phyloP scores from a whole-genome alignment of 2,113 vertebrate species.

The Myotis davidii region DNA sequence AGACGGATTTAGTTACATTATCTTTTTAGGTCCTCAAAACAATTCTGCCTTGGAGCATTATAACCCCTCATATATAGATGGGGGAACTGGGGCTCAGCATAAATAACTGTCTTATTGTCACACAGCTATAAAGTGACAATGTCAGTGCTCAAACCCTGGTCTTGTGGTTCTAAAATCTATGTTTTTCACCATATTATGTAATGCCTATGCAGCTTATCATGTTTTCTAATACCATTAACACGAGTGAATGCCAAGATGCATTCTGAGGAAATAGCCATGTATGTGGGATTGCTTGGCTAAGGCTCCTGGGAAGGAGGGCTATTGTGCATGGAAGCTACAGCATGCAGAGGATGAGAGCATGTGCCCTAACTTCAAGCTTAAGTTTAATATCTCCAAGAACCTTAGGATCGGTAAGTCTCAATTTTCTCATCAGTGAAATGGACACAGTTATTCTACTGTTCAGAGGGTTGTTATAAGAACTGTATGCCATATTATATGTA shows the following conservation, averaged over 20 bases:
- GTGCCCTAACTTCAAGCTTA: neutral
- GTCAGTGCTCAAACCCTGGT: neutral
- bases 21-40: neutral
- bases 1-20: neutral
- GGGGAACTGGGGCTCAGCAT: neutral
- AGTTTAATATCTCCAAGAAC: neutral
- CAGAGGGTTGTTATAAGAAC: neutral
- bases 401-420: neutral
- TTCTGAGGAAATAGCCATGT: neutral
- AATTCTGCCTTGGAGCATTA: neutral
- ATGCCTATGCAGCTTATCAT: neutral
- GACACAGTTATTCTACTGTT: neutral
- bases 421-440: conserved; percentile 27
- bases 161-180: neutral
- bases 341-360: neutral
- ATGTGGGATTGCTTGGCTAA: neutral
- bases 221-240: neutral
- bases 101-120: neutral
- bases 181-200: neutral
- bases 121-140: neutral
- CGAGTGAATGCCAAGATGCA: neutral
- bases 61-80: neutral
- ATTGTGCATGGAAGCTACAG: neutral
- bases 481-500: neutral
- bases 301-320: neutral